Evolutionary conservation across 2,797 vertebrate genomes (phyloP).

Genomic region (Peromyscus nudipes): DNA sequence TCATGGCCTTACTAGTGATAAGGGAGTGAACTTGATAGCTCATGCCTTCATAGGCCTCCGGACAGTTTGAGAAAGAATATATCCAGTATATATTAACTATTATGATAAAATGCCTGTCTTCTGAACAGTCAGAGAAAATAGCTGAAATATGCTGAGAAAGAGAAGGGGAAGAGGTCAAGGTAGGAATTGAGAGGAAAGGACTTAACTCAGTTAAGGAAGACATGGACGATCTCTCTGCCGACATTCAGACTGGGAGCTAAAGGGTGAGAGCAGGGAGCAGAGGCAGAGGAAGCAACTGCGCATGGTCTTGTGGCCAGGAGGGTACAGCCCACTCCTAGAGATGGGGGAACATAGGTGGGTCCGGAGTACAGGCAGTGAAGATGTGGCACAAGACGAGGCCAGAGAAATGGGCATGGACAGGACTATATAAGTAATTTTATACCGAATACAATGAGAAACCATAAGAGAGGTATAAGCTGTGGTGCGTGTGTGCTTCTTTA

Average conservation of each 20-base stretch:
- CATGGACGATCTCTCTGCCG: background rate
- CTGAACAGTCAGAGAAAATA: background rate
- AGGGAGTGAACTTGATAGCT: background rate
- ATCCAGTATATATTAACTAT: background rate
- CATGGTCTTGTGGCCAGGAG: background rate
- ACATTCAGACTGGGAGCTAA: background rate
- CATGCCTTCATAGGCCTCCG: background rate
- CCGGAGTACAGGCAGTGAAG: background rate
- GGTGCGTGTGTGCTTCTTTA: background rate
- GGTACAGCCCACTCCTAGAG: background rate
- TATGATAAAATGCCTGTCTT: constrained; percentile 9
- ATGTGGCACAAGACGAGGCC: background rate
- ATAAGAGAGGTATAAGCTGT: background rate
- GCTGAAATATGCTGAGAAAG: background rate
- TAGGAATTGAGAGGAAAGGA: background rate
- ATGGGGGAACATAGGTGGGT: background rate
- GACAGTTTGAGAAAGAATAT: background rate
- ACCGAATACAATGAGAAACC: background rate
- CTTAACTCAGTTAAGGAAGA: constrained; percentile 15
- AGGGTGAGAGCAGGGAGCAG: background rate
- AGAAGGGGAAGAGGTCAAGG: constrained; percentile 13
- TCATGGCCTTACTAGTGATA: background rate
- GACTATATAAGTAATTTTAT: background rate
- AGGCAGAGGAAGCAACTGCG: background rate
- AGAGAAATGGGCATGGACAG: background rate